A percentile compares a stretch with the other conserved stretches of the same genome.
Evolutionary conservation across 2,888 invertebrate species (phyloP).

Genomic region (Zhengitettix transpicula): DNA sequence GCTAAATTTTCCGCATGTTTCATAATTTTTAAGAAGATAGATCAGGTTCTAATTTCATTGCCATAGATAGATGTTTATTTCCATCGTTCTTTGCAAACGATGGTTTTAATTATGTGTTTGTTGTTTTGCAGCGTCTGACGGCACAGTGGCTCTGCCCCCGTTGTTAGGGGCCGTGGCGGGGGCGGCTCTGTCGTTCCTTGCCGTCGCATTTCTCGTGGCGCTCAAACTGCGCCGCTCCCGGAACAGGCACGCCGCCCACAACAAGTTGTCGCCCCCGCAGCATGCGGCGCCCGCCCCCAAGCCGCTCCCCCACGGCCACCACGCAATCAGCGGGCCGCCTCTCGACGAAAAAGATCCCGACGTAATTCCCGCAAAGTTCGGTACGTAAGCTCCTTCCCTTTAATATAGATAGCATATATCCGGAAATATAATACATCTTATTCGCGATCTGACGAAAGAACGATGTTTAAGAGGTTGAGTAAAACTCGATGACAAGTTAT

Average conservation of each 20-base stretch:
- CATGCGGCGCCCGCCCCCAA: conserved; percentile 20
- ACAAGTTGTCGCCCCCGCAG: conserved; percentile 16
- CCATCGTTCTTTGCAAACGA: background rate
- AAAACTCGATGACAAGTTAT: too few relatives aligned
- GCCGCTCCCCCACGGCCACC: conserved; percentile 6
- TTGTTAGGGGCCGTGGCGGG: conserved; percentile 37
- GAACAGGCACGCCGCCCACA: conserved; percentile 21
- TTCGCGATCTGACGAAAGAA: too few relatives aligned
- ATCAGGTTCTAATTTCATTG: too few relatives aligned
- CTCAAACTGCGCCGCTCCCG: conserved; percentile 30
- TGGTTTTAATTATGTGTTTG: background rate
- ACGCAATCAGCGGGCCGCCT: conserved; percentile 1
- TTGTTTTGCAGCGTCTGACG: conserved; percentile 31
- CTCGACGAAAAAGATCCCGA: conserved; percentile 49
- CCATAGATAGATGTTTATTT: background rate
- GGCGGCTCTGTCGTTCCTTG: conserved; percentile 32
- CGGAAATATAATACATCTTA: too few relatives aligned
- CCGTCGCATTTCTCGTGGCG: conserved; percentile 32
- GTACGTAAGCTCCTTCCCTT: conserved; percentile 16
- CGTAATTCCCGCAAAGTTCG: conserved; percentile 58
- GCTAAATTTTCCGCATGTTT: too few relatives aligned
- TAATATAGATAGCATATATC: too few relatives aligned
- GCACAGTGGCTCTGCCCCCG: conserved; percentile 32
- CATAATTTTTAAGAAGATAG: too few relatives aligned
- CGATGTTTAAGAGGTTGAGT: too few relatives aligned